A percentile compares a stretch with the other conserved stretches of the same genome.
These are phyloP conservation scores for Acridotheres tristis DNA, from an alignment of 2,797 vertebrate genomes.

Conservation along the genomic window DNA sequence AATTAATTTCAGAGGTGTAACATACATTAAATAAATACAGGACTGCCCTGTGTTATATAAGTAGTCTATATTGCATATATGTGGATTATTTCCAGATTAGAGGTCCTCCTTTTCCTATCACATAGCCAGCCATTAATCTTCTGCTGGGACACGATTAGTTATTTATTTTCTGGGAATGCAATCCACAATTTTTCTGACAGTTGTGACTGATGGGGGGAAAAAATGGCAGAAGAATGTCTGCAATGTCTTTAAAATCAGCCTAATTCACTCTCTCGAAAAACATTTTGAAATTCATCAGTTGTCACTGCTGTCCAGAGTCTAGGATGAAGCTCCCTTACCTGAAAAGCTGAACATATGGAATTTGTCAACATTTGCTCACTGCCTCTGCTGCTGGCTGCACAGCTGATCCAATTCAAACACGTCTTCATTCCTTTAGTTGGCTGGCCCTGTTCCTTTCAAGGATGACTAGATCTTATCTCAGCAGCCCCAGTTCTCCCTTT, in stretches of 20 bases:
- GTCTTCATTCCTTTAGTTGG: not conserved
- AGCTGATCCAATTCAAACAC: not conserved
- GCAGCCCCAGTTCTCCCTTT: not conserved
- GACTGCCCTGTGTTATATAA: not conserved
- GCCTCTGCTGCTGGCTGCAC: not conserved
- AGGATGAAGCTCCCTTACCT: not conserved
- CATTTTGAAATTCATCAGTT: not conserved
- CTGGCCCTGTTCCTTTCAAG: constrained; percentile 10
- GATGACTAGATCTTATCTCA: not conserved
- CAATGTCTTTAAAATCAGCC: not conserved
- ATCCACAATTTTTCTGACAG: not conserved
- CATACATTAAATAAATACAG: not conserved
- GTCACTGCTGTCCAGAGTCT: not conserved
- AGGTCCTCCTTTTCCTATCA: not conserved
- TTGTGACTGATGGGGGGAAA: not conserved
- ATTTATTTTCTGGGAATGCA: not conserved
- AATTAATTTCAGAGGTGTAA: not conserved
- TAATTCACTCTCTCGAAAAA: not conserved
- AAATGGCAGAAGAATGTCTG: not conserved
- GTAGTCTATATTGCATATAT: not conserved
- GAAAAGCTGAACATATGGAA: constrained; percentile 19
- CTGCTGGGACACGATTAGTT: not conserved
- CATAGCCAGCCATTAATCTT: not conserved
- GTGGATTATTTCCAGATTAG: not conserved
- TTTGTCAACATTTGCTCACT: constrained; percentile 14